phyloP scores from a whole-genome alignment of 2,113 vertebrate species.

The Scomber colias region DNA sequence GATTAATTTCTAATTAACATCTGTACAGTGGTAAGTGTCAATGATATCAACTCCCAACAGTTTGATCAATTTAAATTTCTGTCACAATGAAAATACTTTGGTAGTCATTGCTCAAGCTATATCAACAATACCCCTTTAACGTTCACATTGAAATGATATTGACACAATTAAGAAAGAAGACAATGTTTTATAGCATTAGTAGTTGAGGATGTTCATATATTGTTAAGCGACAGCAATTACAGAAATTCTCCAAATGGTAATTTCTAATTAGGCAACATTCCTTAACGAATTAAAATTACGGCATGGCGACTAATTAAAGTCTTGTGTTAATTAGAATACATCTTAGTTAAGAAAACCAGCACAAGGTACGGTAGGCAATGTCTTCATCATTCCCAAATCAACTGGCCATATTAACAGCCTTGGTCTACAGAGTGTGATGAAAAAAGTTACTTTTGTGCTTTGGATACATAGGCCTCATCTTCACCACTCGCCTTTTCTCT shows the following conservation, averaged over 20 bases:
- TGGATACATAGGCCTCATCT: conserved; percentile 48
- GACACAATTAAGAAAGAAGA: conserved; percentile 61
- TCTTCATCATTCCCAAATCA: conserved; percentile 75
- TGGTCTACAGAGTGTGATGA: conserved; percentile 57
- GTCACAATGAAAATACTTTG: neutral
- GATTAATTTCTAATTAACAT: conserved; percentile 67
- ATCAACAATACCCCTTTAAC: conserved; percentile 10
- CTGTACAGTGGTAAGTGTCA: conserved; percentile 42
- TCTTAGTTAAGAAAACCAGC: conserved; percentile 72
- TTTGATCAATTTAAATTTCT: conserved; percentile 51
- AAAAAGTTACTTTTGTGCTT: conserved; percentile 66
- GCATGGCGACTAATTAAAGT: conserved; percentile 77
- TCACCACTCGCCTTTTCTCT: conserved; percentile 43
- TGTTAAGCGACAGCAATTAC: conserved; percentile 67
- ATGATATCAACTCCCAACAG: conserved; percentile 54
- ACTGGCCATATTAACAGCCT: conserved; percentile 65
- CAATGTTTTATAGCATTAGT: conserved; percentile 50
- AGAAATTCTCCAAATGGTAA: conserved; percentile 67
- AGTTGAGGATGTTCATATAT: conserved; percentile 18
- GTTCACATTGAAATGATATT: conserved; percentile 54
- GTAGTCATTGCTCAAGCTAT: neutral
- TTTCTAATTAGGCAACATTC: conserved; percentile 74
- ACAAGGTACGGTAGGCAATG: conserved; percentile 61
- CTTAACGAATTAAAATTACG: conserved; percentile 66
- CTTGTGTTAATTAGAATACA: conserved; percentile 77